phyloP scores from a whole-genome alignment of 2,113 vertebrate species.

The Sylvietta virens region DNA sequence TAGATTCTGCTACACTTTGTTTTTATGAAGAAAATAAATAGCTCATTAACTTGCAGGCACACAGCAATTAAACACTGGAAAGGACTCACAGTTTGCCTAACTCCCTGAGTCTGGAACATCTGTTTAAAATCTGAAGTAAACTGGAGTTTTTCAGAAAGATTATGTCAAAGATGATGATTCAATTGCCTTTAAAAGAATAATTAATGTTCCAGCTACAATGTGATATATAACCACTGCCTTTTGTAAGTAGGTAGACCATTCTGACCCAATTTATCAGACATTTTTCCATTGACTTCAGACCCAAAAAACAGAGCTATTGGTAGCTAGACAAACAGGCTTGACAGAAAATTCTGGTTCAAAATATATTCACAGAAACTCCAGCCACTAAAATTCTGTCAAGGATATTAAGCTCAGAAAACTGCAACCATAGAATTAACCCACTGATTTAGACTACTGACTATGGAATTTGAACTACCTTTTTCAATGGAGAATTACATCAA shows the following conservation, averaged over 20 bases:
- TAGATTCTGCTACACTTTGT: neutral
- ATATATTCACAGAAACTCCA: neutral
- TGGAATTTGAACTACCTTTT: neutral
- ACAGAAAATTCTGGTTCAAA: neutral
- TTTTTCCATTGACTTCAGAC: neutral
- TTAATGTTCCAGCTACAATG: neutral
- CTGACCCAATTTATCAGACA: neutral
- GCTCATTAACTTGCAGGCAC: neutral
- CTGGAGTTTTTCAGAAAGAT: neutral
- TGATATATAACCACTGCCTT: neutral
- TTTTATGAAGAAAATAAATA: neutral
- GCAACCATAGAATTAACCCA: neutral
- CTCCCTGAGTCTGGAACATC: neutral
- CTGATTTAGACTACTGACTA: neutral
- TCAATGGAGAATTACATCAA: neutral
- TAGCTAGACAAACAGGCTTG: neutral
- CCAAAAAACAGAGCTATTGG: neutral
- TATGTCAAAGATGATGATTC: neutral
- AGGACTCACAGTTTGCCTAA: neutral
- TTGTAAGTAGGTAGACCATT: neutral
- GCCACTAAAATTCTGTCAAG: neutral
- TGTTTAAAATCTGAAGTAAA: neutral
- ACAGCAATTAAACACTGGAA: neutral
- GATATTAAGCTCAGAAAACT: neutral
- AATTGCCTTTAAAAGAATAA: neutral